A percentile compares a stretch with the other conserved stretches of the same genome.
Conservation (phyloP, 2,888 invertebrate genomes). For the Sycophila texana region DNA sequence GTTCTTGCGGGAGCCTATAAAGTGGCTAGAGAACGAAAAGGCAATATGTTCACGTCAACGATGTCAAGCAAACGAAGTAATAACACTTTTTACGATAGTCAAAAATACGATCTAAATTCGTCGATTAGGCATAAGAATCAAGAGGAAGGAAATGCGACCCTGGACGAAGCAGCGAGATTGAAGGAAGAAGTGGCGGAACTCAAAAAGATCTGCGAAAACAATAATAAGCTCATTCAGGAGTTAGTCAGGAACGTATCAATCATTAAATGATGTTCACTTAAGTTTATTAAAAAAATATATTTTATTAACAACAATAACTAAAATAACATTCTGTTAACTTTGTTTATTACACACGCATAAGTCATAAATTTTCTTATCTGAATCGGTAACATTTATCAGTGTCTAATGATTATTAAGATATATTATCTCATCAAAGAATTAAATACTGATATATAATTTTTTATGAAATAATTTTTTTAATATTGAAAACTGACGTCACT, state of each 20-base stretch:
- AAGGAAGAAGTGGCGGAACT: conserved; percentile 66
- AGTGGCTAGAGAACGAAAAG: conserved; percentile 85
- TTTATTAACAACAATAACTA: no score
- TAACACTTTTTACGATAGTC: conserved; percentile 61
- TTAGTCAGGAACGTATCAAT: conserved; percentile 61
- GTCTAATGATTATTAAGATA: no score
- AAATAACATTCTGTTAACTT: no score
- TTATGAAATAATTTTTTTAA: no score
- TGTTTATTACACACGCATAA: no score
- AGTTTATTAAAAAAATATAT: not conserved
- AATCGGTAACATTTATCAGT: no score
- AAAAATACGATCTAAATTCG: conserved; percentile 63
- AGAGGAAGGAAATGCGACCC: conserved; percentile 55
- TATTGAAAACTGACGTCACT: no score
- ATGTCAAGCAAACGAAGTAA: conserved; percentile 64
- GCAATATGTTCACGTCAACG: conserved; percentile 47
- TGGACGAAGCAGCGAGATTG: conserved; percentile 58
- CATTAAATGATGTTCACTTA: conserved; percentile 33
- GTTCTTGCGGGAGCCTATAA: conserved; percentile 89
- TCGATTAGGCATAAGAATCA: conserved; percentile 55
- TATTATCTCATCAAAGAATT: no score
- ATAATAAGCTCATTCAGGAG: conserved; percentile 68
- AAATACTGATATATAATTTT: no score
- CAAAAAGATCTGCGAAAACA: conserved; percentile 67
- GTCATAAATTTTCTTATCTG: no score